Evolutionary conservation across 2,888 invertebrate species (phyloP).

Genomic region (Tinea trinotella): DNA sequence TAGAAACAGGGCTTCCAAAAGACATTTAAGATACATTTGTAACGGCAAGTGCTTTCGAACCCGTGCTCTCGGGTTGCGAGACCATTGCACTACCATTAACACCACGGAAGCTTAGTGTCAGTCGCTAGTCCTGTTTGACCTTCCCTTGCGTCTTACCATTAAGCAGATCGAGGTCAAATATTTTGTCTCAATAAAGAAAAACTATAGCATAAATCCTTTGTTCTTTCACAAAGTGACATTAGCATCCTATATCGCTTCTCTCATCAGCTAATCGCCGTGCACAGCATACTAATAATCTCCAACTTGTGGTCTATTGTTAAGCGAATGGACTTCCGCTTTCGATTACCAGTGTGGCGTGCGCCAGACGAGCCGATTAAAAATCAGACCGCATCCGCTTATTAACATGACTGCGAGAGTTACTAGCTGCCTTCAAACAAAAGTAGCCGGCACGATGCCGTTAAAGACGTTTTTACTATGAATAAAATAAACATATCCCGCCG

Average conservation of each 20-base stretch:
- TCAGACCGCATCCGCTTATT: conserved; percentile 56
- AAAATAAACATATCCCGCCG: too few relatives aligned
- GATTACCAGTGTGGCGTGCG: neutral
- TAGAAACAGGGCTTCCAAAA: too few relatives aligned
- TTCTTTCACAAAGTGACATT: neutral
- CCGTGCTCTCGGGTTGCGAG: too few relatives aligned
- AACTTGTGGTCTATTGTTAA: neutral
- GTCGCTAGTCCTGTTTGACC: too few relatives aligned
- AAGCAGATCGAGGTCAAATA: too few relatives aligned
- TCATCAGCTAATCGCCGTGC: neutral
- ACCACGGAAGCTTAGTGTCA: too few relatives aligned
- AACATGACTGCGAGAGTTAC: conserved; percentile 35
- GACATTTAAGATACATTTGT: too few relatives aligned
- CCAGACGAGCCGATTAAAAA: conserved; percentile 44
- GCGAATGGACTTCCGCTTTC: neutral
- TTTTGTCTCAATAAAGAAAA: too few relatives aligned
- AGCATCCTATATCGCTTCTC: neutral
- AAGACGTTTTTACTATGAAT: neutral
- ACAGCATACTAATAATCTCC: neutral
- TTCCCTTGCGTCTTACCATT: too few relatives aligned
- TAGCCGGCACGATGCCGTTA: conserved; percentile 22
- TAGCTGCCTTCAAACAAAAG: conserved; percentile 30
- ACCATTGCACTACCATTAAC: too few relatives aligned
- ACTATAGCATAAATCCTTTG: too few relatives aligned
- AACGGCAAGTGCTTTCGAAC: too few relatives aligned